These are phyloP conservation scores for Anabas testudineus DNA, from an alignment of 2,797 vertebrate species.

Conservation along the genomic window DNA sequence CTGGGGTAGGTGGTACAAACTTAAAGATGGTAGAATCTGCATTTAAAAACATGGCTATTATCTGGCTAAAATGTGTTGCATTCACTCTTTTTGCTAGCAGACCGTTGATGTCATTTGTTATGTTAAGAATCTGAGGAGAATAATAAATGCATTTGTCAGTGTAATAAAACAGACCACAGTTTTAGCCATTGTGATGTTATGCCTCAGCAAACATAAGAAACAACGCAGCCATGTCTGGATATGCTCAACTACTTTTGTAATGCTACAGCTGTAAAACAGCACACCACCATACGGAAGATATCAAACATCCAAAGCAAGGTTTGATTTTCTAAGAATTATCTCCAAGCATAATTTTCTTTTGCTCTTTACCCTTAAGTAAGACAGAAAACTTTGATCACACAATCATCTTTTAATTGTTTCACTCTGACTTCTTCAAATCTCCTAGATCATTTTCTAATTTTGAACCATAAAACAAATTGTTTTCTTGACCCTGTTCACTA, in stretches of 20 bases:
- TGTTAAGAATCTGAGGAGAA: conserved; percentile 28
- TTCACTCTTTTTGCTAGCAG: background rate
- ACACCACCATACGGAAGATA: conserved; percentile 64
- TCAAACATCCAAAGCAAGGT: conserved; percentile 47
- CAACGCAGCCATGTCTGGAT: conserved; percentile 53
- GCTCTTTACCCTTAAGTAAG: conserved; percentile 34
- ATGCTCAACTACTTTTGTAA: conserved; percentile 55
- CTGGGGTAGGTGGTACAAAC: no score
- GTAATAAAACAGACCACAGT: conserved; percentile 44
- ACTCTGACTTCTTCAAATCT: conserved; percentile 29
- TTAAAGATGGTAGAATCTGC: background rate
- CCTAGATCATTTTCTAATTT: conserved; percentile 16
- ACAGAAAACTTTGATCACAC: conserved; percentile 50
- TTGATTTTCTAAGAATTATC: conserved; percentile 40
- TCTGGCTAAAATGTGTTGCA: background rate
- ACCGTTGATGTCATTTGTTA: conserved; percentile 51
- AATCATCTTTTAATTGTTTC: conserved; percentile 43
- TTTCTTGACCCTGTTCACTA: conserved; percentile 24
- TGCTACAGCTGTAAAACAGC: conserved; percentile 54
- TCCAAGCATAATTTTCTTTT: conserved; percentile 49
- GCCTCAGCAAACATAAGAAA: conserved; percentile 33
- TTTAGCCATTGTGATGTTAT: conserved; percentile 19
- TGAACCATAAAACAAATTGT: conserved; percentile 17
- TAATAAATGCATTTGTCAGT: conserved; percentile 50
- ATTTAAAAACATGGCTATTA: conserved; percentile 8